Evolutionary conservation across 2,888 invertebrate genomes (phyloP).

Genomic region (Anthrax anthrax): DNA sequence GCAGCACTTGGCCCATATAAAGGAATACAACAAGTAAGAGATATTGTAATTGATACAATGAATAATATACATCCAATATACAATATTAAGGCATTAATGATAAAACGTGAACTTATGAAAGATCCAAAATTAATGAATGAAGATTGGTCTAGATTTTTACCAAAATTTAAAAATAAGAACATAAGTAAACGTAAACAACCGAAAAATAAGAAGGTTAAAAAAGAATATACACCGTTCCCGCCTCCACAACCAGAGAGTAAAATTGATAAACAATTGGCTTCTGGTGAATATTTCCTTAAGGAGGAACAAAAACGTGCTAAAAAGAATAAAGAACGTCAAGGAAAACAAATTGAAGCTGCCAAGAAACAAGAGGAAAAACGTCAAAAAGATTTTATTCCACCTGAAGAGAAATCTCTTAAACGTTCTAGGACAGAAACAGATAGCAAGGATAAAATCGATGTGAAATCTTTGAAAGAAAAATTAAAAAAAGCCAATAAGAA

Average conservation of each 20-base stretch:
- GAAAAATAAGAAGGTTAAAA: slow-evolving; percentile 76
- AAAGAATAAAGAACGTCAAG: slow-evolving; percentile 56
- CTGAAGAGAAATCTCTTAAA: slow-evolving; percentile 39
- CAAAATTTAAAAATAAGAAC: slow-evolving; percentile 83
- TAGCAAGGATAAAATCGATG: neutral
- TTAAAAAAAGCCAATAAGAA: neutral
- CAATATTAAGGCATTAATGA: slow-evolving; percentile 94
- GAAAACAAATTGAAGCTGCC: slow-evolving; percentile 60
- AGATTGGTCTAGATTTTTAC: slow-evolving; percentile 93
- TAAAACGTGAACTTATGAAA: slow-evolving; percentile 87
- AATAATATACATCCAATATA: slow-evolving; percentile 98
- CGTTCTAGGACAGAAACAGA: neutral
- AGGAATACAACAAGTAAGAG: slow-evolving; percentile 72
- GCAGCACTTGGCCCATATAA: slow-evolving; percentile 91
- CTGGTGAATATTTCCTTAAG: slow-evolving; percentile 93
- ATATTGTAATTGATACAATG: slow-evolving; percentile 94
- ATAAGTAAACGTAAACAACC: slow-evolving; percentile 78
- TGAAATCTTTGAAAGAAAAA: neutral
- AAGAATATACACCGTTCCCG: slow-evolving; percentile 94
- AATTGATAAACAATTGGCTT: slow-evolving; percentile 81
- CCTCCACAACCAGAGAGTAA: slow-evolving; percentile 88
- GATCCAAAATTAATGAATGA: slow-evolving; percentile 84
- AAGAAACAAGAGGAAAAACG: slow-evolving; percentile 61
- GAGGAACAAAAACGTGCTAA: slow-evolving; percentile 63
- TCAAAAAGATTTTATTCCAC: slow-evolving; percentile 69